A percentile compares a stretch with the other conserved stretches of the same genome.
Conservation (phyloP, 2,797 vertebrate species). For the Acanthiza pusilla region DNA sequence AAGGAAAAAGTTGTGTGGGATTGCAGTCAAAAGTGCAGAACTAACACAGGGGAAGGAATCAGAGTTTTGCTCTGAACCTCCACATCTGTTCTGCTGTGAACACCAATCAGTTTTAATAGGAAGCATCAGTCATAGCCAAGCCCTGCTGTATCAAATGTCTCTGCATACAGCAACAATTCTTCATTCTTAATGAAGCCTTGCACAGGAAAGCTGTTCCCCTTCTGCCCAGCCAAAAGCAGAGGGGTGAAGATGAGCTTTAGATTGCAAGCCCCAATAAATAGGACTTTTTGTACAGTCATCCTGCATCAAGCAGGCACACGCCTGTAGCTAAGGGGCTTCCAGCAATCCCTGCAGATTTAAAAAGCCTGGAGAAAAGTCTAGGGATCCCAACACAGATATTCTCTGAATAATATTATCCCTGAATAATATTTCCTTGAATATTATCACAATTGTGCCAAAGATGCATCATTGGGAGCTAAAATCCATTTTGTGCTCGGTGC, state of each 20-base stretch:
- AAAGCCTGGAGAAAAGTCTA: neutral
- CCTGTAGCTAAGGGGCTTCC: neutral
- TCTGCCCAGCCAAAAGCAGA: neutral
- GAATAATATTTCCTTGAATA: neutral
- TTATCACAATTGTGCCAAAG: neutral
- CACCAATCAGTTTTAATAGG: neutral
- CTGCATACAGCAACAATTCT: neutral
- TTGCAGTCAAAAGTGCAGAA: neutral
- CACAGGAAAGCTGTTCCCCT: neutral
- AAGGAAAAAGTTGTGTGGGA: neutral
- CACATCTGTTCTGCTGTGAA: neutral
- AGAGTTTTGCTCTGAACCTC: neutral
- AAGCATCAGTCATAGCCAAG: slow-evolving; percentile 11
- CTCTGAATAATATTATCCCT: neutral
- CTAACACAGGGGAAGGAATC: neutral
- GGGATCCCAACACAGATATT: neutral
- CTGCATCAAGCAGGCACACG: neutral
- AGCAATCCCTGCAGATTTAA: neutral
- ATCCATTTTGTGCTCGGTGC: neutral
- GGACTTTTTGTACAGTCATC: neutral
- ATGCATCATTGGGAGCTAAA: neutral
- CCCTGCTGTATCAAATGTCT: neutral
- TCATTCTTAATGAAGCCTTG: neutral
- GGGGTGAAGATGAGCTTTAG: neutral
- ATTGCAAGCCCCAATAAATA: neutral